These are phyloP conservation scores for Sphecodes monilicornis DNA, from an alignment of 2,888 invertebrate genomes.

Conservation along the genomic window DNA sequence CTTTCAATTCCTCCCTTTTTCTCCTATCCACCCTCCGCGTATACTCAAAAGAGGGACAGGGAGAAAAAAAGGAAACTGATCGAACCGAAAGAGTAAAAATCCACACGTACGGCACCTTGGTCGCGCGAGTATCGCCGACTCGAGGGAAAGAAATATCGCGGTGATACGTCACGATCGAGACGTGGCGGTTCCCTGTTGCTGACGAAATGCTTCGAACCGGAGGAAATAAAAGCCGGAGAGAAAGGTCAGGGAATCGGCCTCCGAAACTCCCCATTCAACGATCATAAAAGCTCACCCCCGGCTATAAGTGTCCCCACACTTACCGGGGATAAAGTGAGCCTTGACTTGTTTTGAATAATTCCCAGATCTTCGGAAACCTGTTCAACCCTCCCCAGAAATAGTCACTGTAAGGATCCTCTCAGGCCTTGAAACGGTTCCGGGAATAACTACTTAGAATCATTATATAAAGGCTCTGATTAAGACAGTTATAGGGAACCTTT, in stretches of 20 bases:
- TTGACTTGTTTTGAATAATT: background rate
- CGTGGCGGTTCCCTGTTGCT: slow-evolving; percentile 23
- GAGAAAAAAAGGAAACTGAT: slow-evolving; percentile 44
- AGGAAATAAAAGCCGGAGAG: slow-evolving; percentile 33
- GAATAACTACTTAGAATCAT: background rate
- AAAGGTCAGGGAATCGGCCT: slow-evolving; percentile 53
- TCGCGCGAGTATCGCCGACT: slow-evolving; percentile 39
- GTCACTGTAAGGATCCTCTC: background rate
- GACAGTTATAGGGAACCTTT: too few species aligned
- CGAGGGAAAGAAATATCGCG: slow-evolving; percentile 50
- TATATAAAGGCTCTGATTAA: too few species aligned
- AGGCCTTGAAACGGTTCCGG: background rate
- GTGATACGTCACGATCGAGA: slow-evolving; percentile 62
- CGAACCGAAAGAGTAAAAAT: slow-evolving; percentile 57
- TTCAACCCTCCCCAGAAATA: background rate
- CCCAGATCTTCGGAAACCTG: background rate
- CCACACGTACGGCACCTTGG: slow-evolving; percentile 43
- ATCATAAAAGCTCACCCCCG: background rate
- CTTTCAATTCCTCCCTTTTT: slow-evolving; percentile 72
- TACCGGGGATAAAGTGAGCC: background rate
- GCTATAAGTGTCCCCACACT: background rate
- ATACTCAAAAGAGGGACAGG: slow-evolving; percentile 8
- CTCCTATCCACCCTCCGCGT: slow-evolving; percentile 3
- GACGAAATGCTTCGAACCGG: slow-evolving; percentile 32
- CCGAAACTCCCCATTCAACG: background rate